A percentile compares a stretch with the other conserved stretches of the same genome.
phyloP scores from a whole-genome alignment of 2,888 invertebrate species.

The Thyatira batis region DNA sequence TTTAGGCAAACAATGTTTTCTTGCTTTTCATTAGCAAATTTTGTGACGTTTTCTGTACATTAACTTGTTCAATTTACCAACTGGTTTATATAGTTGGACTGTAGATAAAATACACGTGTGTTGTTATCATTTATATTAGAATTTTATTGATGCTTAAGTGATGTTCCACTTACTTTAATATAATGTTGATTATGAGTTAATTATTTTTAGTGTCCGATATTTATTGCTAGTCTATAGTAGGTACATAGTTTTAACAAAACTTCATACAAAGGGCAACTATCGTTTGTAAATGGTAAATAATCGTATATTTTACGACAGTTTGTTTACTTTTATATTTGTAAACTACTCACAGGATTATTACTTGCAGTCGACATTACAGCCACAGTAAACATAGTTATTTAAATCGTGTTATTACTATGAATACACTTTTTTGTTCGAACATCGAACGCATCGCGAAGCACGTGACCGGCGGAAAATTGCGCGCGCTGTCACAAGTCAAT shows the following conservation, averaged over 20 bases:
- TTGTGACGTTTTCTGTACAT: too few relatives aligned
- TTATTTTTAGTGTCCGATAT: neutral
- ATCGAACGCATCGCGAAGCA: slow-evolving; percentile 40
- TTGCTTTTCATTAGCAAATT: too few relatives aligned
- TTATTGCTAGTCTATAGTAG: neutral
- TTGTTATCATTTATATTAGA: neutral
- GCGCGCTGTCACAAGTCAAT: slow-evolving; percentile 31
- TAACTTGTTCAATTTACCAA: neutral
- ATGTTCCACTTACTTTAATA: neutral
- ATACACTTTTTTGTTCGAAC: slow-evolving; percentile 16
- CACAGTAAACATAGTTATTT: too few relatives aligned
- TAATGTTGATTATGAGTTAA: neutral
- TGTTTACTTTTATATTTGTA: neutral
- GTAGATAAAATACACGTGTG: neutral
- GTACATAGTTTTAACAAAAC: neutral
- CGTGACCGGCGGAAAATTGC: slow-evolving; percentile 55
- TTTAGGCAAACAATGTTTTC: too few relatives aligned
- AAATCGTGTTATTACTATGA: too few relatives aligned
- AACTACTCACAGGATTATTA: slow-evolving; percentile 6
- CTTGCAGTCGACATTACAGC: slow-evolving; percentile 8
- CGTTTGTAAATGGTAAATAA: neutral
- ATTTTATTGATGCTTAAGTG: neutral
- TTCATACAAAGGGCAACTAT: neutral
- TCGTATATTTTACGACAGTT: neutral
- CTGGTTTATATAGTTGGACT: neutral